A percentile compares a stretch with the other conserved stretches of the same genome.
Evolutionary conservation across 2,797 vertebrate genomes (phyloP).

Genomic region (Heterohyrax brucei): DNA sequence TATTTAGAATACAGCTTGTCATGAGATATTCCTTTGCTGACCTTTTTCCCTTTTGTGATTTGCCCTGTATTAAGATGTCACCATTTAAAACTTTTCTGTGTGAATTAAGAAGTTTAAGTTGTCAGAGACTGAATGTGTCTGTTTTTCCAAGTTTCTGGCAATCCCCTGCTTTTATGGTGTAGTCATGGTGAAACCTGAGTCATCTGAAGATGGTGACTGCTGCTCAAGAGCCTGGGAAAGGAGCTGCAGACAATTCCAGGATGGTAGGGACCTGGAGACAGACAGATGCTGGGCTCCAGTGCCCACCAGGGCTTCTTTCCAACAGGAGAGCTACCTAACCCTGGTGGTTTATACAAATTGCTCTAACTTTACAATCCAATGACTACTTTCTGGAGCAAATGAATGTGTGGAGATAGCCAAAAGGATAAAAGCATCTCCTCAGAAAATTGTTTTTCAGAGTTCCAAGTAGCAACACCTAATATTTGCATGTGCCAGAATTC

Average conservation of each 20-base stretch:
- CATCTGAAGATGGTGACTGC: slow-evolving; percentile 67
- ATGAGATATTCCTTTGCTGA: slow-evolving; percentile 16
- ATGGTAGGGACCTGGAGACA: not conserved
- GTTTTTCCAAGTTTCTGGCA: slow-evolving; percentile 66
- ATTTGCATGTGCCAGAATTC: not conserved
- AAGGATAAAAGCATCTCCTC: not conserved
- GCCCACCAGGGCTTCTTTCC: not conserved
- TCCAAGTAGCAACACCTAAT: slow-evolving; percentile 37
- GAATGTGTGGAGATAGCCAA: not conserved
- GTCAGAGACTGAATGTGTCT: slow-evolving; percentile 53
- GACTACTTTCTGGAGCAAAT: not conserved
- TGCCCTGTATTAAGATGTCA: not conserved
- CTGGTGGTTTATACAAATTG: not conserved
- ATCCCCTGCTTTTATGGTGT: slow-evolving; percentile 74
- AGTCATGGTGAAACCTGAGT: slow-evolving; percentile 84
- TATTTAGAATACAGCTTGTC: slow-evolving; percentile 58
- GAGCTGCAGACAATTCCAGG: not conserved
- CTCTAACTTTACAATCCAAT: not conserved
- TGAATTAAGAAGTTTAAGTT: slow-evolving; percentile 60
- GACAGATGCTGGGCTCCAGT: not conserved
- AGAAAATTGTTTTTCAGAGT: not conserved
- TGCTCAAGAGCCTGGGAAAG: slow-evolving; percentile 62
- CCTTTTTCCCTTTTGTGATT: slow-evolving; percentile 51
- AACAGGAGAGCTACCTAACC: not conserved
- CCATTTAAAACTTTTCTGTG: not conserved